These are phyloP conservation scores for Neodiprion lecontei DNA, from an alignment of 1,140 invertebrate genomes.

Conservation along the genomic window DNA sequence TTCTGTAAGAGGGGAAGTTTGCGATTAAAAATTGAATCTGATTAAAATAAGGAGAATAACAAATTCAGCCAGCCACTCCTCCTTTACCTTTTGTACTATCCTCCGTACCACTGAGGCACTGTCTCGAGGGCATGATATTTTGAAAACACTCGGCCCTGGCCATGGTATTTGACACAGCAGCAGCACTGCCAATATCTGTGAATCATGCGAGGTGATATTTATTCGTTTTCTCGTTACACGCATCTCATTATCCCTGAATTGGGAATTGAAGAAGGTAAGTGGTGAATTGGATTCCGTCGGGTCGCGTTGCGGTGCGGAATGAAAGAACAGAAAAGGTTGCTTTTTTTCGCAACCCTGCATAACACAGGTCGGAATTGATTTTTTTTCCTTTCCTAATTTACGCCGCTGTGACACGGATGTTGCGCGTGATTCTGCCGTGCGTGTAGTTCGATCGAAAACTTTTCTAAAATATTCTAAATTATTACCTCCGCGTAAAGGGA, in stretches of 20 bases:
- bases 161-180: slow-evolving; percentile 84
- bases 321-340: slow-evolving; percentile 27
- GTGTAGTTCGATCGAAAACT: slow-evolving; percentile 40
- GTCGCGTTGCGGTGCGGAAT: too few species aligned
- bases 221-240: background rate
- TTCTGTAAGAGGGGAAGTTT: slow-evolving; percentile 64
- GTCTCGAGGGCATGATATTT: slow-evolving; percentile 86
- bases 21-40: slow-evolving; percentile 11
- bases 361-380: background rate
- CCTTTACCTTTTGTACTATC: slow-evolving; percentile 79
- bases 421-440: slow-evolving; percentile 23
- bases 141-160: slow-evolving; percentile 84
- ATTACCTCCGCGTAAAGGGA: slow-evolving; percentile 77
- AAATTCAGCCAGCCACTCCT: background rate
- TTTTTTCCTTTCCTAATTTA: background rate
- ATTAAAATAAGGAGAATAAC: slow-evolving; percentile 15
- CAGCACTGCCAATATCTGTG: slow-evolving; percentile 77
- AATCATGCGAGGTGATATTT: slow-evolving; percentile 26
- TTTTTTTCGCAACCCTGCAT: background rate
- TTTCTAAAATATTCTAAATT: slow-evolving; percentile 22
- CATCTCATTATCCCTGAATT: background rate
- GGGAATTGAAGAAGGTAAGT: background rate
- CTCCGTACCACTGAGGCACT: slow-evolving; percentile 87
- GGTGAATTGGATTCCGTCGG: too few species aligned
- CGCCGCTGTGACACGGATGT: background rate